Evolutionary conservation across 2,113 vertebrate genomes (phyloP).

Genomic region (Cinclus mexicanus): DNA sequence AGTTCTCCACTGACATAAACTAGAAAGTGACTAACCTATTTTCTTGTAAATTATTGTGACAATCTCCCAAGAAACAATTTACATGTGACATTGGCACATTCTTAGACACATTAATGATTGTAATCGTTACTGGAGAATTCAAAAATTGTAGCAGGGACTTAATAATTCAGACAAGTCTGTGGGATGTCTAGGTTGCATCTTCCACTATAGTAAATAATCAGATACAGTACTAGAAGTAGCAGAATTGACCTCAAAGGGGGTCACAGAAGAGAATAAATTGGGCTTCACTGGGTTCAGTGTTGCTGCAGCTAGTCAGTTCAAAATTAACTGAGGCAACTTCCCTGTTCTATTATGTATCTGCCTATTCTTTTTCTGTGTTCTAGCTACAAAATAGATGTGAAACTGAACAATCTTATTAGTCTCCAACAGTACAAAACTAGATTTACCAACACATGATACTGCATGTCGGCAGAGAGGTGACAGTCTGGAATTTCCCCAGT

Average conservation of each 20-base stretch:
- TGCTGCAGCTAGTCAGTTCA: background rate
- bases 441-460: background rate
- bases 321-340: background rate
- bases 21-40: background rate
- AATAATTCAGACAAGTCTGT: background rate
- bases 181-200: background rate
- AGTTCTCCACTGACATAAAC: background rate
- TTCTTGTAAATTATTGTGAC: background rate
- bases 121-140: background rate
- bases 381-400: background rate
- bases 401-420: background rate
- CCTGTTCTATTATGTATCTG: background rate
- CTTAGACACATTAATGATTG: background rate
- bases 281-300: background rate
- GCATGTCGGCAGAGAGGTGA: background rate
- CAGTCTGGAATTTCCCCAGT: background rate
- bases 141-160: background rate
- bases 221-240: background rate
- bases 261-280: background rate
- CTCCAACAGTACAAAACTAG: background rate
- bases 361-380: background rate
- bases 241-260: background rate
- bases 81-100: background rate
- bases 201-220: background rate
- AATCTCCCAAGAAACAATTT: background rate